Evolutionary conservation across 2,888 invertebrate genomes (phyloP).

Genomic region (Drosophila buzzatii): DNA sequence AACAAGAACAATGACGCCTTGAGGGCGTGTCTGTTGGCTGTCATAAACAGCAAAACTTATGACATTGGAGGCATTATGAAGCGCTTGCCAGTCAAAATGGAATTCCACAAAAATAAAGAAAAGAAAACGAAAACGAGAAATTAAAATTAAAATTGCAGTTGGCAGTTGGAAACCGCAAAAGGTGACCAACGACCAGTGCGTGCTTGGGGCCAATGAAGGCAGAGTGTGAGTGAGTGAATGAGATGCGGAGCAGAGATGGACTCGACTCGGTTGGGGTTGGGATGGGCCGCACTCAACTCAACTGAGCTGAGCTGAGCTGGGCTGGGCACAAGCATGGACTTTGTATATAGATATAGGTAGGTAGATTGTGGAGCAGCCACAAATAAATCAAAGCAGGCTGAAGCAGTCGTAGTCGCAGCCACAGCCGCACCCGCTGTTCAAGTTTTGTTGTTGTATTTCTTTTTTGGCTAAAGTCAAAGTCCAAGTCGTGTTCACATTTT

Average conservation of each 20-base stretch:
- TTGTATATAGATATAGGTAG: constrained; percentile 6
- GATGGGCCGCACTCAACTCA: constrained; percentile 13
- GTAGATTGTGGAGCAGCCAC: constrained; percentile 11
- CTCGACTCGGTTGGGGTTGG: constrained; percentile 13
- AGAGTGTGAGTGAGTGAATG: background rate
- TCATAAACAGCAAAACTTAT: constrained; percentile 53
- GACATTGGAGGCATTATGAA: constrained; percentile 62
- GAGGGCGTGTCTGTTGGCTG: constrained; percentile 58
- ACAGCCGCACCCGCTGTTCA: constrained; percentile 37
- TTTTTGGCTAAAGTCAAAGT: constrained; percentile 32
- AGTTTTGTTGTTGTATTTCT: background rate
- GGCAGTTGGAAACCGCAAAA: constrained; percentile 26
- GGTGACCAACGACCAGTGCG: constrained; percentile 52
- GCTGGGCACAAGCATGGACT: constrained; percentile 20
- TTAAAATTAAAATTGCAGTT: constrained; percentile 48
- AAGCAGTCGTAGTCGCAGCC: constrained; percentile 38
- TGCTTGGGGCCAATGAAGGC: constrained; percentile 55
- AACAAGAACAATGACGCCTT: constrained; percentile 21
- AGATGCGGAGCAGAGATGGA: constrained; percentile 7
- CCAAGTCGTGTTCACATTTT: constrained; percentile 36
- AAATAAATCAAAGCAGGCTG: constrained; percentile 47
- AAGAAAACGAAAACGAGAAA: constrained; percentile 6
- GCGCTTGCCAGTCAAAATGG: constrained; percentile 6
- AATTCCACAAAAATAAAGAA: constrained; percentile 32
- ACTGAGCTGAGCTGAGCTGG: constrained; percentile 19